Evolutionary conservation across 2,888 invertebrate species (phyloP), one percentile per base, ranked within the genome.

Genomic region (Phanerotoma sp.): DNA sequence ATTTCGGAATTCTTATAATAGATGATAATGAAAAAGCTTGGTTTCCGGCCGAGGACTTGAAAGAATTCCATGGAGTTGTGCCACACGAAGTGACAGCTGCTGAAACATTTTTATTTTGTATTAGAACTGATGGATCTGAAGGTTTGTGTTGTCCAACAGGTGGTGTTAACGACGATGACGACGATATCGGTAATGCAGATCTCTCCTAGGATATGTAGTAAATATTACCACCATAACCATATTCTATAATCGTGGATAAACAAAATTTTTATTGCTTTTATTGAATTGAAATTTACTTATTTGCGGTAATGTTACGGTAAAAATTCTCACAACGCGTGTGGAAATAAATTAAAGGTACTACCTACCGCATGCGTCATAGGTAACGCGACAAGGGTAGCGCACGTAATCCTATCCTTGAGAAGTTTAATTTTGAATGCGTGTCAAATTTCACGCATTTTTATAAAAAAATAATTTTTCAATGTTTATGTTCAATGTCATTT

Each of bases 1-100:
- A 86, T 63, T 87, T 89, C 68, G 90, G 90, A 54, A 82, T 89
- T 60, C 84, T 87, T 18, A 83, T 94, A 49, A 87, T 95, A 60
- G 91, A 92, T 47, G 93, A 93, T 70, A 89, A 91, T 56, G 93
- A 93, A 71, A 89, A 93, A 62, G 92, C 93, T 5, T 94, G 94
- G 94, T 95, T 94, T 75, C 94, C 94, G 0, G 89, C 89, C 0
- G 87, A 88, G 25, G 94, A 94, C 70, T 81, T 95, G 1, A 87
- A 89, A 62, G 93, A 94, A 73, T 93, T 91, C 75, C 91, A 94
- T 72, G 91, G 91, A 54, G 90, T 95, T 62, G 87, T 91, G 68
- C 90, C 92, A 1, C 89, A 89, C 67, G 87, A 88, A 73, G 89
- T 91, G 1, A 88, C 91, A 1, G 79, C 86, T 3, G 81, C 88